A percentile compares a stretch with the other conserved stretches of the same genome.
phyloP scores from a whole-genome alignment of 2,797 vertebrate species.

The Tokudaia tokunoshimensis region DNA sequence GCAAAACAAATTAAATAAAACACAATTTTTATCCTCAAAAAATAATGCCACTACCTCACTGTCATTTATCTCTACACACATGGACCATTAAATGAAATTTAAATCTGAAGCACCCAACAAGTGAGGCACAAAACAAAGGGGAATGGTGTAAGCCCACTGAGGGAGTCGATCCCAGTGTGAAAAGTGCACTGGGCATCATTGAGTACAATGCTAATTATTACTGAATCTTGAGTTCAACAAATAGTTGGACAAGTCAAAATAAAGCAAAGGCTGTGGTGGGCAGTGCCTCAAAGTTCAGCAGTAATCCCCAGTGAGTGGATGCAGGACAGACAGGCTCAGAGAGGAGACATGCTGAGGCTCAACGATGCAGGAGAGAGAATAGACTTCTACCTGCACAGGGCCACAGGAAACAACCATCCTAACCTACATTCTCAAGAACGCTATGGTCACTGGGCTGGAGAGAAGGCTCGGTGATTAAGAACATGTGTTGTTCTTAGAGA shows the following conservation, averaged over 20 bases:
- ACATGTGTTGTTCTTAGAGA: background rate
- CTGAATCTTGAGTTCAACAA: background rate
- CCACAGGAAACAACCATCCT: background rate
- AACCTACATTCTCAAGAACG: background rate
- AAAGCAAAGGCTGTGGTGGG: background rate
- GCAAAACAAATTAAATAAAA: background rate
- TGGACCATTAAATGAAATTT: background rate
- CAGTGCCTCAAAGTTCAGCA: background rate
- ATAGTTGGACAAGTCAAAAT: background rate
- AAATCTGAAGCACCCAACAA: background rate
- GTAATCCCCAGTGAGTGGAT: background rate
- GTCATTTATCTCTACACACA: background rate
- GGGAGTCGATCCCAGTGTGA: background rate
- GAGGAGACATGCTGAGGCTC: background rate
- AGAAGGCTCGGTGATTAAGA: background rate
- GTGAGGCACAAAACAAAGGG: background rate
- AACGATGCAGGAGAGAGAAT: background rate
- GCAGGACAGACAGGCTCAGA: background rate
- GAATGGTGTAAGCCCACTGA: background rate
- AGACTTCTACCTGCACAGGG: background rate
- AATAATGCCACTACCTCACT: background rate
- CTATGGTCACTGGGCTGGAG: background rate
- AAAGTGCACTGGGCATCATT: background rate
- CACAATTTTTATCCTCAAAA: background rate
- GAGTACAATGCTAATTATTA: background rate